Base-by-base conservation (phyloP, 2,888 invertebrate genomes). In the Leptopilina drosophilae region DNA sequence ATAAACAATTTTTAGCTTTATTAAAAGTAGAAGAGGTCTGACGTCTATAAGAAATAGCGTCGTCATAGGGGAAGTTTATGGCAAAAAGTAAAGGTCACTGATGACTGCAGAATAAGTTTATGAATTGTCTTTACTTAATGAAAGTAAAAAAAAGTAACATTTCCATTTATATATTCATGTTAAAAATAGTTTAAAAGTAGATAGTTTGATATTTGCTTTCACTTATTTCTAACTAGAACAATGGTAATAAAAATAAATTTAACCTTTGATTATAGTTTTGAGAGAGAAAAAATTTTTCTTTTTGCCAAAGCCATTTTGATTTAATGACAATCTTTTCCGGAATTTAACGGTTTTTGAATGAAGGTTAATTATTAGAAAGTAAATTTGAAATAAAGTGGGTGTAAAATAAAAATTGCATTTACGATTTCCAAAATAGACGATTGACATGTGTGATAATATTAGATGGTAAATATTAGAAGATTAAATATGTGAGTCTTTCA, bases 31-130 rank as follows among this genome's bases (percentile, higher is more conserved):
- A 53, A 53, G 42, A 42, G 49, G 26, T 33, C 56, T 73, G 73
- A 73, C 33, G 73, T 73, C 73, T 73, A 73, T 73, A 73, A 73
- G 53, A 53, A 42, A 26, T 20, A 20, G 20, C 20, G 20, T 77
- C 62, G 80, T 53, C 78, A 15, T 66, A 56, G 40, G 65, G 65
- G 33, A 46, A 26, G 53, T 53, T 40, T 15, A 66, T 12, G 66
- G 33, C 40, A 77, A 20, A 20, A 64, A 12, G 62, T 46, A 75
- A 67, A 20, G 69, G 73, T 69, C 65, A 56, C 73, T 26, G 40
- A 62, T 40, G 64, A 69, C 75, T 56, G 26, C 20, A 42, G 56
- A 15, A 42, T 49, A 49, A 66, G 9, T n/a, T 12, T 15, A 46
- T 20, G 9, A 33, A 26, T 20, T 33, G 56, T 33, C 56, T 62